Evolutionary conservation across 2,888 invertebrate species (phyloP), one percentile per base, ranked within the genome.

Genomic region (Pammene aurita): DNA sequence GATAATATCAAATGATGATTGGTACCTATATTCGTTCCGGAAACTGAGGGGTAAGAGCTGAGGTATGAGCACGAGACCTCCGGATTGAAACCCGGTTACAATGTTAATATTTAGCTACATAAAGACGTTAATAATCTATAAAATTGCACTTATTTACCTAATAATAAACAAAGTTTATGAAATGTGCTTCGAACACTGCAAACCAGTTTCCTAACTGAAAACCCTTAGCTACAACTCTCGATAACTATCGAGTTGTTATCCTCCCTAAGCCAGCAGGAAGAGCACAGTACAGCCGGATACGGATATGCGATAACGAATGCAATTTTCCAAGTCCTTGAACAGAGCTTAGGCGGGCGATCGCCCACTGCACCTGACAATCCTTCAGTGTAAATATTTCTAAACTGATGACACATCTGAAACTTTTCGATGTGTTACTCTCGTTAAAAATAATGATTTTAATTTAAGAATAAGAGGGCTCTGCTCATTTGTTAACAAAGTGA

Each of bases 231-330:
- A 57, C 48, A 68, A 58, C 18, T 63, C 46, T 42, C 52, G 44
- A 52, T 68, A 68, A 62, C 57, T 57, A 58, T 42, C 50, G 35
- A 56, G 35, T 52, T n/a, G 34, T 7, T 18, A 58, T 68, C 68
- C 68, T 38, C 38, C 54, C 63, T 55, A 52, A 48, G 50, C 41
- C 16, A 71, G 52, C 52, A 66, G 70, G 70, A 72, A 73, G 74
- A 72, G 78, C 77, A 80, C 79, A 80, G 84, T 80, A 54, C 80
- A 82, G 77, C 77, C 80, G 82, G 83, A 84, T 83, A 85, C 87
- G 88, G 86, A 87, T 86, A 88, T 84, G 85, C 89, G 91, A 91
- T 92, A 91, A 90, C 91, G 90, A 92, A 92, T 91, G 92, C 92
- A 92, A 92, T 92, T 92, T 92, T 91, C 91, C 92, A 84, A 84